Evolutionary conservation across 2,888 invertebrate species (phyloP).

Genomic region (Aleiodes testaceus): DNA sequence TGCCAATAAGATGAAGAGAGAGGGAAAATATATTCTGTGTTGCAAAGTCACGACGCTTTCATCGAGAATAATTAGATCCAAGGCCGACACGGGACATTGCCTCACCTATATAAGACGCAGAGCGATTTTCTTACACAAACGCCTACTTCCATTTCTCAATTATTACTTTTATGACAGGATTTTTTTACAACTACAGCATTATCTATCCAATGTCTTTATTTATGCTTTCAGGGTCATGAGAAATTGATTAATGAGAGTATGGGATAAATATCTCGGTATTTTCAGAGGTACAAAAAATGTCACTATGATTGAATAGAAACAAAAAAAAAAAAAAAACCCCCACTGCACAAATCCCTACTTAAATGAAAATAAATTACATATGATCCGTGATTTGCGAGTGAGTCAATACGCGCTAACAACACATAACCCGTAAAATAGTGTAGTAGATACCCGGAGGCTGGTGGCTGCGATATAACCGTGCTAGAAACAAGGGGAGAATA

Average conservation of each 20-base stretch:
- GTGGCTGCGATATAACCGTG: slow-evolving; percentile 35
- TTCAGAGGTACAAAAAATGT: no score
- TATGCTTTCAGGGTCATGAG: neutral
- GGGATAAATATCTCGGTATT: no score
- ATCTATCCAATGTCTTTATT: slow-evolving; percentile 13
- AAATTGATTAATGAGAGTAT: neutral
- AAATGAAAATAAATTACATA: slow-evolving; percentile 41
- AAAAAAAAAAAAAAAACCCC: no score
- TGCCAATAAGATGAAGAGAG: neutral
- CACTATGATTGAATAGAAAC: no score
- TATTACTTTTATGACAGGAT: slow-evolving; percentile 3
- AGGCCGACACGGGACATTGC: slow-evolving; percentile 61
- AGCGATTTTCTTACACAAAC: slow-evolving; percentile 4
- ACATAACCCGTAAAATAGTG: slow-evolving; percentile 11
- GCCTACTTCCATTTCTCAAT: slow-evolving; percentile 19
- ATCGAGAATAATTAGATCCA: slow-evolving; percentile 66
- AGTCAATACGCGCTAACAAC: slow-evolving; percentile 10
- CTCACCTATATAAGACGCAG: slow-evolving; percentile 56
- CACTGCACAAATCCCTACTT: neutral
- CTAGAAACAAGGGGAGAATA: slow-evolving; percentile 32
- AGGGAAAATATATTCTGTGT: slow-evolving; percentile 8
- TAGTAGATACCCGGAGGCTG: slow-evolving; percentile 29
- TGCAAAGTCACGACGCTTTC: slow-evolving; percentile 54
- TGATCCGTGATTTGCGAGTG: slow-evolving; percentile 44
- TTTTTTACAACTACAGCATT: slow-evolving; percentile 23